Evolutionary conservation across 53 echinoderm and acorn worm genomes (phyloP).

Genomic region (Zoroaster sp.): DNA sequence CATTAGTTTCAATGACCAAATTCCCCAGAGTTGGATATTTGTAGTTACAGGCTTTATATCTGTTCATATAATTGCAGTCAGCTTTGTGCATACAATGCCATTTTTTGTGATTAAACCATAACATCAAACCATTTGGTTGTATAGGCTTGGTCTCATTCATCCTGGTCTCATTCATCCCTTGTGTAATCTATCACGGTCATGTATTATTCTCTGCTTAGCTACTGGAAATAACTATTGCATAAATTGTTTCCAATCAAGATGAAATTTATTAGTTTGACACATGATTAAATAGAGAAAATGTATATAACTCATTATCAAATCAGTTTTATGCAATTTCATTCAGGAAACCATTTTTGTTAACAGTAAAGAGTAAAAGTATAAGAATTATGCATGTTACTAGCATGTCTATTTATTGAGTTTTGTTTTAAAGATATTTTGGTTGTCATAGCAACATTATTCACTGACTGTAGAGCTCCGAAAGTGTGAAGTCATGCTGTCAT

Average conservation of each 20-base stretch:
- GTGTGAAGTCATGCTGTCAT: too few species aligned
- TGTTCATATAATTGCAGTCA: neutral
- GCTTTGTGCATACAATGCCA: neutral
- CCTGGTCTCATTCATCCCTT: neutral
- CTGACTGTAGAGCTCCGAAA: too few species aligned
- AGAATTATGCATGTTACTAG: neutral
- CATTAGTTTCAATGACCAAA: neutral
- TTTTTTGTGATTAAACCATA: neutral
- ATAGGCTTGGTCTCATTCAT: neutral
- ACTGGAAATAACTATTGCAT: neutral
- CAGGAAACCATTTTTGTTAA: neutral
- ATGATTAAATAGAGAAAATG: neutral
- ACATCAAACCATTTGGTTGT: neutral
- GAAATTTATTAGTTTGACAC: neutral
- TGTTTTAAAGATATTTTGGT: neutral
- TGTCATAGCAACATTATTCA: too few species aligned
- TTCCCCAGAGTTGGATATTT: neutral
- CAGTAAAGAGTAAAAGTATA: too few species aligned
- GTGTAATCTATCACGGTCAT: neutral
- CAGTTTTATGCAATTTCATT: neutral
- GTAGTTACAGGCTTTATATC: neutral
- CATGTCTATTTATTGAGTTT: neutral
- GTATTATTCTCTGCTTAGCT: neutral
- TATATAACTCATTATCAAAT: neutral
- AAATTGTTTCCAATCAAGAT: neutral